Evolutionary conservation across 1,140 invertebrate species (phyloP), one percentile per base, ranked within the genome.

Genomic region (Drosophila leontia): DNA sequence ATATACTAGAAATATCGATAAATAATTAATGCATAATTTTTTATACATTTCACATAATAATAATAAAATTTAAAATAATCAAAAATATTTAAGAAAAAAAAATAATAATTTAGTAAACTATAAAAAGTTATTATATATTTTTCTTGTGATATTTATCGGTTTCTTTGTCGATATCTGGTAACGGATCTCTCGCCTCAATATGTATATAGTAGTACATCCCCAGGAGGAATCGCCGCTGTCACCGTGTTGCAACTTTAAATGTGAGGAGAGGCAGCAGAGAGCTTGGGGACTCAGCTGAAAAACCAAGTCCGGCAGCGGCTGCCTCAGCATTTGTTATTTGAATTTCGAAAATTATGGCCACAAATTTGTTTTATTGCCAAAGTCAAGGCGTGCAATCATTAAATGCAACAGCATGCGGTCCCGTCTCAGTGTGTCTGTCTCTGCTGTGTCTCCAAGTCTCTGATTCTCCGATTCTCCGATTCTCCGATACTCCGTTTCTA

Each of bases 351-450:
- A 90, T 90, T 90, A 90, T 90, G 85, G 85, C 86, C 85, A 90
- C 85, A 90, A 90, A 90, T 90, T 90, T 90, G 85, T 90, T 90
- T 90, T 90, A 90, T 90, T 90, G 85, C 85, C 82, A 90, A 90
- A 90, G 85, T 85, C 86, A 90, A 90, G 85, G 85, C 85, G 85
- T 91, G 86, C 85, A 90, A 90, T 90, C 85, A 91, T 90, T 90
- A 90, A 90, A 90, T 90, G 85, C 85, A 90, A 90, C 85, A 90
- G 85, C 85, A 90, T 90, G 85, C 78, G 85, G 85, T 90, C 85
- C 63, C 41, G 12, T 42, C 62, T 19, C 62, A 26, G n/a, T 67
- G 45, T 67, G 45, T 67, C 64, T 48, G 35, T 37, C 51, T 55
- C 51, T 15, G 17, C 37, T 11, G 45, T 39, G 64, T 64, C 63